These are phyloP conservation scores for Caenorhabditis japonica DNA, from an alignment of 2,888 invertebrate species.

Conservation along the genomic window DNA sequence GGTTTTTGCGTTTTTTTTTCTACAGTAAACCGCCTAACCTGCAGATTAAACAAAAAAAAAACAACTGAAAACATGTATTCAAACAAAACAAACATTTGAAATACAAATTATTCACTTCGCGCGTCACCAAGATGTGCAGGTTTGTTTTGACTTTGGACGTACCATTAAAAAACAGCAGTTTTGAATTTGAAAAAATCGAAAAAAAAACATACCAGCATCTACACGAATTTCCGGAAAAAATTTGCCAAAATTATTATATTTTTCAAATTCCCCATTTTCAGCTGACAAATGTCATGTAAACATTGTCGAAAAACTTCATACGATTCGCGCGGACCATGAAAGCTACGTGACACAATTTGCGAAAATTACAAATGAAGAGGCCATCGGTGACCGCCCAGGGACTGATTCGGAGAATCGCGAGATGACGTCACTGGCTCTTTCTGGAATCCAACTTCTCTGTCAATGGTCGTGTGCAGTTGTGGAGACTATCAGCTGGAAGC, in stretches of 20 bases:
- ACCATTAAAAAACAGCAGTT: too few relatives aligned
- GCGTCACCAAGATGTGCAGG: too few relatives aligned
- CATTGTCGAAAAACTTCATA: conserved; percentile 91
- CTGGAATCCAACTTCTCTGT: conserved; percentile 90
- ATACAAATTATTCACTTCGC: too few relatives aligned
- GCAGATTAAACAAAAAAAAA: too few relatives aligned
- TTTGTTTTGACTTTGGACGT: too few relatives aligned
- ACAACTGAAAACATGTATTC: too few relatives aligned
- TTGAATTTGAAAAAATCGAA: too few relatives aligned
- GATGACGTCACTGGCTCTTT: conserved; percentile 89
- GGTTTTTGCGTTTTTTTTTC: too few relatives aligned
- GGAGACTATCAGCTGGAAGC: conserved; percentile 86
- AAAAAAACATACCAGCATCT: not conserved
- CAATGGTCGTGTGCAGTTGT: conserved; percentile 97
- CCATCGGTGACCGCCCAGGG: conserved; percentile 80
- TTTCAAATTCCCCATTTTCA: conserved; percentile 37
- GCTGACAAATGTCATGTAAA: conserved; percentile 82
- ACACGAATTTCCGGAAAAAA: too few relatives aligned
- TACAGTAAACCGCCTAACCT: too few relatives aligned
- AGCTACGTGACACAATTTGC: conserved; percentile 96
- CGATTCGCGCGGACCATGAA: conserved; percentile 95
- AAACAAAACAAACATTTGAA: too few relatives aligned
- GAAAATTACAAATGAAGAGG: conserved; percentile 85
- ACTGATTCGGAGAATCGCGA: conserved; percentile 89
- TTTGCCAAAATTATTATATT: not conserved